A percentile compares a stretch with the other conserved stretches of the same genome.
Evolutionary conservation across 2,113 vertebrate species (phyloP).

Genomic region (Spermophilus dauricus): DNA sequence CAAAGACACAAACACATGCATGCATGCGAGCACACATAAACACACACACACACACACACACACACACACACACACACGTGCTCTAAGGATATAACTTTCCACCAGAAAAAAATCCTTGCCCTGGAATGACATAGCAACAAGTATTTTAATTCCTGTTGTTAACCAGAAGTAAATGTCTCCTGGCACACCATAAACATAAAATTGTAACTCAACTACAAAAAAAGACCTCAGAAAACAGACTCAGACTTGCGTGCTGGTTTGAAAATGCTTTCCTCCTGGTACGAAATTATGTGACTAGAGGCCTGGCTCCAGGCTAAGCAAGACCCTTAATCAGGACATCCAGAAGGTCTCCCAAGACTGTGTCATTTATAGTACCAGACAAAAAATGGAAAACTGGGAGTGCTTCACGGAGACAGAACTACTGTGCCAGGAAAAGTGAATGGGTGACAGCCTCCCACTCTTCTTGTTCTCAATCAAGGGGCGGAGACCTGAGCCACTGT

Average conservation of each 20-base stretch:
- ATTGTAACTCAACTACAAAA: conserved; percentile 53
- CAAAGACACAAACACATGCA: neutral
- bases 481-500: rapidly evolving
- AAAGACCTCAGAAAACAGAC: conserved; percentile 7
- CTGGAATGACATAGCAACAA: conserved; percentile 52
- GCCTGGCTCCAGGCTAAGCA: neutral
- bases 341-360: neutral
- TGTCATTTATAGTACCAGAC: conserved; percentile 41
- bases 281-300: neutral
- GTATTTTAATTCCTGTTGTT: conserved; percentile 60
- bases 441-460: neutral
- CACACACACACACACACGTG: neutral
- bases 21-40: neutral
- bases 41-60: neutral
- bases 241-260: conserved; percentile 44
- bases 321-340: conserved; percentile 30
- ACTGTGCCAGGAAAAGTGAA: neutral
- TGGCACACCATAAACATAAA: conserved; percentile 54
- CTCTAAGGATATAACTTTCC: neutral
- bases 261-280: conserved; percentile 56
- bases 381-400: neutral
- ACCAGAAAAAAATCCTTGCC: conserved; percentile 40
- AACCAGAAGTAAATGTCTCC: conserved; percentile 48
- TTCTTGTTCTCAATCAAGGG: neutral
- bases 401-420: neutral